Conservation (phyloP, 2,113 vertebrate genomes). For the Pampusana beccarii region DNA sequence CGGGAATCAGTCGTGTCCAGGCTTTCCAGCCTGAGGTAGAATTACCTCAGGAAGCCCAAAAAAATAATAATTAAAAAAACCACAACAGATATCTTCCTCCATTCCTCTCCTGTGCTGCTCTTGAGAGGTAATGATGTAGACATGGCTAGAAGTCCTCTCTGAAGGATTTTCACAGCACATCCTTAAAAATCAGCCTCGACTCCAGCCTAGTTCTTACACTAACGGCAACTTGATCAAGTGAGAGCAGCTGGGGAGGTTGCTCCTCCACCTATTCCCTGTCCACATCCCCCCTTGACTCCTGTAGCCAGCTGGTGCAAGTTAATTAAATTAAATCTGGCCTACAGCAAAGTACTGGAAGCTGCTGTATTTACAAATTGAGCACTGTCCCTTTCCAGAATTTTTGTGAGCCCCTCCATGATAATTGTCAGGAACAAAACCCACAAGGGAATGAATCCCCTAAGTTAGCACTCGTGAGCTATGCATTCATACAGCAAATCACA, state of each 20-base stretch:
- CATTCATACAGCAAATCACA: not conserved
- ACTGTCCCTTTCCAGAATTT: not conserved
- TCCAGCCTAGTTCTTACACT: not conserved
- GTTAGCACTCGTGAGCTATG: not conserved
- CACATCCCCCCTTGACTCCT: not conserved
- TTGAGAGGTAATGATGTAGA: not conserved
- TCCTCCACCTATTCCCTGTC: not conserved
- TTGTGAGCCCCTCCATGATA: not conserved
- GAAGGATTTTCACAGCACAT: not conserved
- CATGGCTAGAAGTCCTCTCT: not conserved
- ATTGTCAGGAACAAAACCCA: not conserved
- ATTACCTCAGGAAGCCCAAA: not conserved
- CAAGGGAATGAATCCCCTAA: not conserved
- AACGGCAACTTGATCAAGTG: not conserved
- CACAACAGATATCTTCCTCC: not conserved
- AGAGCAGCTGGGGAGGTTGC: not conserved
- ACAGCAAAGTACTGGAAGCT: not conserved
- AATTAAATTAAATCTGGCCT: slow-evolving; percentile 23
- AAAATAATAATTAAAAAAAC: not conserved
- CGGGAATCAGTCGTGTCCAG: not conserved
- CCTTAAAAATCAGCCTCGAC: not conserved
- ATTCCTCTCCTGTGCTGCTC: not conserved
- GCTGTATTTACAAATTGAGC: not conserved
- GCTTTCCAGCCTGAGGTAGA: not conserved
- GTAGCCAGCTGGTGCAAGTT: not conserved